Conservation (phyloP, 1,140 invertebrate species). For the Pseudomyrmex sp. region DNA sequence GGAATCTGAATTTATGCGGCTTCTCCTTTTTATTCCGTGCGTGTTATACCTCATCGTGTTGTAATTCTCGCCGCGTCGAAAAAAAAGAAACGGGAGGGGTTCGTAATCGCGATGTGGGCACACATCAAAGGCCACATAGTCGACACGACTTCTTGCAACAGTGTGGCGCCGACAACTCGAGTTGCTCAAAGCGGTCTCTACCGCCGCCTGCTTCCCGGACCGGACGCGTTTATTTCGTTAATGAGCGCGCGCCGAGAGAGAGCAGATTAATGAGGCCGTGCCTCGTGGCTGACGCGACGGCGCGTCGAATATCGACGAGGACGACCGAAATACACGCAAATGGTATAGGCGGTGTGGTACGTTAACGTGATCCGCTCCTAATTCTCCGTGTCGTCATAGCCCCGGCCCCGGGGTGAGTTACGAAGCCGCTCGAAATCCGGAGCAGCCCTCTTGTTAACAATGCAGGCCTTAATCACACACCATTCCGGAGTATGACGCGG, state of each 20-base stretch:
- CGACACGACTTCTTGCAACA: conserved; percentile 1
- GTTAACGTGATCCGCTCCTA: conserved; percentile 31
- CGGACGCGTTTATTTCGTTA: conserved; percentile 69
- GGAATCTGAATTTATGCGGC: too few relatives aligned
- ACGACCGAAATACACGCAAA: conserved; percentile 53
- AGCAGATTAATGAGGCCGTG: conserved; percentile 68
- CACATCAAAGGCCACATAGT: not conserved
- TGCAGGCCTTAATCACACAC: too few relatives aligned
- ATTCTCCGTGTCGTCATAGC: conserved; percentile 7
- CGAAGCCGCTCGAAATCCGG: not conserved
- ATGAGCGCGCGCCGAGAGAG: conserved; percentile 53
- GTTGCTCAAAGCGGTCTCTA: conserved; percentile 53
- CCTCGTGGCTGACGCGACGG: conserved; percentile 47
- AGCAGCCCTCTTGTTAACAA: not conserved
- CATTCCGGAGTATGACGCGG: too few relatives aligned
- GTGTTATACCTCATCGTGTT: not conserved
- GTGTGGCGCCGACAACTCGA: conserved; percentile 26
- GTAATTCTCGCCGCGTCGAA: conserved; percentile 3
- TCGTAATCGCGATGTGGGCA: conserved; percentile 3
- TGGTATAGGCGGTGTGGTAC: conserved; percentile 34
- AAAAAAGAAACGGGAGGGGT: too few relatives aligned
- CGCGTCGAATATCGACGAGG: conserved; percentile 64
- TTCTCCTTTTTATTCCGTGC: not conserved
- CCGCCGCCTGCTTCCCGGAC: not conserved
- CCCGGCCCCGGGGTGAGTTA: conserved; percentile 24